Conservation (phyloP, 2,797 vertebrate genomes). For the Cygnus olor region DNA sequence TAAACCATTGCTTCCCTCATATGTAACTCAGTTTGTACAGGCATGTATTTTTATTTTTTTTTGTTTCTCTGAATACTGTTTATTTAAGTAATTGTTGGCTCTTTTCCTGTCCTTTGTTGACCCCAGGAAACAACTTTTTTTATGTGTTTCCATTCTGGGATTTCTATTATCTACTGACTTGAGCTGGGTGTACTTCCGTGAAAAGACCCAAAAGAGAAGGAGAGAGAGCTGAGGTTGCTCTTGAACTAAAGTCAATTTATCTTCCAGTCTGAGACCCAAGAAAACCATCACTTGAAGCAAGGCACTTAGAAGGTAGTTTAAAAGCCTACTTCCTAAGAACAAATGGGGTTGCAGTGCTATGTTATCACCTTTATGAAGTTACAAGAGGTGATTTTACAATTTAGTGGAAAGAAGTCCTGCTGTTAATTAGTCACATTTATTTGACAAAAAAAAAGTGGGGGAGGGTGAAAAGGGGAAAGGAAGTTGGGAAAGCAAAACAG, state of each 20-base stretch:
- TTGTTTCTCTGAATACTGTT: slow-evolving; percentile 56
- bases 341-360: not conserved
- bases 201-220: slow-evolving; percentile 35
- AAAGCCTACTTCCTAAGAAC: not conserved
- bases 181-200: slow-evolving; percentile 48
- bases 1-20: not conserved
- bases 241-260: slow-evolving; percentile 19
- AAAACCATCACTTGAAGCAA: slow-evolving; percentile 2
- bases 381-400: not conserved
- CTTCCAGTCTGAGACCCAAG: not conserved
- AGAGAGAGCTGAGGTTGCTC: not conserved
- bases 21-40: slow-evolving; percentile 3
- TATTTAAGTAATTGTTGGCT: slow-evolving; percentile 68
- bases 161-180: slow-evolving; percentile 60
- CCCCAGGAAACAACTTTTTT: slow-evolving; percentile 75
- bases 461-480: slow-evolving; percentile 37
- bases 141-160: slow-evolving; percentile 73
- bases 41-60: not conserved
- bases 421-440: slow-evolving; percentile 55
- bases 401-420: slow-evolving; percentile 16
- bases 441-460: not conserved
- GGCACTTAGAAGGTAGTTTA: not conserved
- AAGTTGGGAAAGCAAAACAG: slow-evolving; percentile 59
- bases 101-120: slow-evolving; percentile 77
- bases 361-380: slow-evolving; percentile 2